Evolutionary conservation across 2,113 vertebrate species (phyloP).

Genomic region (Acrocephalus arundinaceus): DNA sequence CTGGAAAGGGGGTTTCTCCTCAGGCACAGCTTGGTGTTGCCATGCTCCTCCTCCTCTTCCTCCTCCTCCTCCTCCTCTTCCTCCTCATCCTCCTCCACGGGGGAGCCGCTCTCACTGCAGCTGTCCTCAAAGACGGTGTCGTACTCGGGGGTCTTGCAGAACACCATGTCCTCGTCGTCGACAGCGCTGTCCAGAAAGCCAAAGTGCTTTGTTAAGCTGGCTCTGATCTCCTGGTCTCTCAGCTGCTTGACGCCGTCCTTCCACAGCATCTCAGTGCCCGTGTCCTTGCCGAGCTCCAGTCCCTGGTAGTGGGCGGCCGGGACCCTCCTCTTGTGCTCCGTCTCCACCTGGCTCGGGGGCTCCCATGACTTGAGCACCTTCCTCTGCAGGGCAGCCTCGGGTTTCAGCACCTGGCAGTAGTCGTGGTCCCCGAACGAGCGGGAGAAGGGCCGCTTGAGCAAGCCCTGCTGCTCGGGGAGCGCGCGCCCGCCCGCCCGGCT

Average conservation of each 20-base stretch:
- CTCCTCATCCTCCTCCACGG: slow-evolving; percentile 65
- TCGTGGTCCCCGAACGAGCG: slow-evolving; percentile 92
- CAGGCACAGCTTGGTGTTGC: slow-evolving; percentile 69
- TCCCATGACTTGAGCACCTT: slow-evolving; percentile 81
- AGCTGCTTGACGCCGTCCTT: slow-evolving; percentile 65
- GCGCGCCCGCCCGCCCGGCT: slow-evolving; percentile 72
- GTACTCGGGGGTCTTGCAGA: slow-evolving; percentile 74
- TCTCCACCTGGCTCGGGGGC: slow-evolving; percentile 54
- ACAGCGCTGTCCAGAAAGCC: slow-evolving; percentile 78
- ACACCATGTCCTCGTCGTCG: slow-evolving; percentile 65
- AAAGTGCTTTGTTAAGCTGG: slow-evolving; percentile 84
- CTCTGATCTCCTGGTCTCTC: slow-evolving; percentile 83
- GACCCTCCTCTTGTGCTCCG: slow-evolving; percentile 60
- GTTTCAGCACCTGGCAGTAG: slow-evolving; percentile 88
- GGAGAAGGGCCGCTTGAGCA: slow-evolving; percentile 77
- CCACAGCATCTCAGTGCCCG: slow-evolving; percentile 17
- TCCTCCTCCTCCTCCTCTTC: slow-evolving; percentile 22
- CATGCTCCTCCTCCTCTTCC: slow-evolving; percentile 42
- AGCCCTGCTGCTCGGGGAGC: slow-evolving; percentile 52
- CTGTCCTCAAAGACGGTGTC: slow-evolving; percentile 79
- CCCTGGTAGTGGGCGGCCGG: slow-evolving; percentile 61
- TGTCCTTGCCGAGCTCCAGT: slow-evolving; percentile 72
- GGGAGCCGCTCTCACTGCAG: slow-evolving; percentile 76
- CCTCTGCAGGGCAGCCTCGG: slow-evolving; percentile 73
- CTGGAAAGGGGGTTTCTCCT: slow-evolving; percentile 72